Evolutionary conservation across 2,888 invertebrate species (phyloP).

Genomic region (Tenthredo mesomela): DNA sequence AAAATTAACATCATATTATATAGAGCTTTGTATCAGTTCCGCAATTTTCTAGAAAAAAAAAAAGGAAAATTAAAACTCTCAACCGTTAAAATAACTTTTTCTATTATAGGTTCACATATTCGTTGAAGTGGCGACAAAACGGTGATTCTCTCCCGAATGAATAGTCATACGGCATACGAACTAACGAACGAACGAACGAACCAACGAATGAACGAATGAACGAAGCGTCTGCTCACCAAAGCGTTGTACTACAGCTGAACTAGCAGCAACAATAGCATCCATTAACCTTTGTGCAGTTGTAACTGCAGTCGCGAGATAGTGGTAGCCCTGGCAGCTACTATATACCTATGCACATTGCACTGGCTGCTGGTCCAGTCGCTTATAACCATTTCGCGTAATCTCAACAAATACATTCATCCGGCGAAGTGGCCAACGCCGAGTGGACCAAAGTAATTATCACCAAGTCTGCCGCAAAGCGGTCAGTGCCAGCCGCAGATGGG

Average conservation of each 20-base stretch:
- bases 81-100: slow-evolving; percentile 36
- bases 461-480: slow-evolving; percentile 43
- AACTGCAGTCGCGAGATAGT: slow-evolving; percentile 77
- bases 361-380: slow-evolving; percentile 64
- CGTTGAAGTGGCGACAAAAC: slow-evolving; percentile 40
- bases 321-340: slow-evolving; percentile 45
- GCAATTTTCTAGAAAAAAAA: slow-evolving; percentile 13
- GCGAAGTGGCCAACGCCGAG: slow-evolving; percentile 64
- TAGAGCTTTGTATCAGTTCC: neutral
- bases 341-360: neutral
- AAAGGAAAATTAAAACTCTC: neutral
- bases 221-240: slow-evolving; percentile 61
- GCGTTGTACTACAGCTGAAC: slow-evolving; percentile 72
- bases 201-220: slow-evolving; percentile 40
- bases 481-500: slow-evolving; percentile 10
- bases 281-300: slow-evolving; percentile 77
- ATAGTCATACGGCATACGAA: slow-evolving; percentile 34
- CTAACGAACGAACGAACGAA: slow-evolving; percentile 45
- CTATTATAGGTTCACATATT: slow-evolving; percentile 19
- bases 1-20: neutral
- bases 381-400: slow-evolving; percentile 76
- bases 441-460: slow-evolving; percentile 51
- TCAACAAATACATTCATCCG: slow-evolving; percentile 75
- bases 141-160: slow-evolving; percentile 38
- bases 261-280: slow-evolving; percentile 75